phyloP scores from a whole-genome alignment of 2,113 vertebrate species.

The Odobenus rosmarus region DNA sequence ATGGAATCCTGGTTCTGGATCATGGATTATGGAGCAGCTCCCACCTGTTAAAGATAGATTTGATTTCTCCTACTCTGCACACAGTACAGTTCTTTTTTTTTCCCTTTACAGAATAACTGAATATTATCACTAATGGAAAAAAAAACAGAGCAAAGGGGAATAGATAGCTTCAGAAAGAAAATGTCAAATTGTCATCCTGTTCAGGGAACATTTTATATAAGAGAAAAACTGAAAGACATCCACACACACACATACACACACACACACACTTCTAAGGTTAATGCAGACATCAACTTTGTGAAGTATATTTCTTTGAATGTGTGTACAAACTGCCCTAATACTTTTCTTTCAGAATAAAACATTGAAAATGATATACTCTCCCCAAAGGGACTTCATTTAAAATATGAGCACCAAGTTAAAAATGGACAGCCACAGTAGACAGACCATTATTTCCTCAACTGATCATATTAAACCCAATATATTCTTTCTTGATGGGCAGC shows the following conservation, averaged over 20 bases:
- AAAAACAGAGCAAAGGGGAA: not conserved
- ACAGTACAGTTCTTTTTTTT: not conserved
- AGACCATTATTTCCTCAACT: not conserved
- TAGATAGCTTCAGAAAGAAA: not conserved
- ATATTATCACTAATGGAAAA: not conserved
- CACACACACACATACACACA: not conserved
- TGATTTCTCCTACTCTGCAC: not conserved
- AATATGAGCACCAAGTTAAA: conserved; percentile 25
- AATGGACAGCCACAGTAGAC: not conserved
- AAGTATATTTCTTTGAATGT: not conserved
- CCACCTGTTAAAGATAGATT: not conserved
- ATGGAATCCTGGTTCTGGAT: not conserved
- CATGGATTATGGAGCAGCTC: not conserved
- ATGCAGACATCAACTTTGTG: not conserved
- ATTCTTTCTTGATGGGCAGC: not conserved
- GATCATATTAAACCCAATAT: not conserved
- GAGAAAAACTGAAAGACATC: not conserved
- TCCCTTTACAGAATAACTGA: not conserved
- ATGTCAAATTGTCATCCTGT: not conserved
- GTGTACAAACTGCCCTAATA: not conserved
- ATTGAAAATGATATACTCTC: not conserved
- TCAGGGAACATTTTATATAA: conserved; percentile 1
- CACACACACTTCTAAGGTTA: not conserved
- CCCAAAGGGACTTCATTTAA: not conserved
- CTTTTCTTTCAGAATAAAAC: not conserved